These are phyloP conservation scores for Brachynemurus nebulosus DNA, from an alignment of 2,888 invertebrate species.

Conservation along the genomic window DNA sequence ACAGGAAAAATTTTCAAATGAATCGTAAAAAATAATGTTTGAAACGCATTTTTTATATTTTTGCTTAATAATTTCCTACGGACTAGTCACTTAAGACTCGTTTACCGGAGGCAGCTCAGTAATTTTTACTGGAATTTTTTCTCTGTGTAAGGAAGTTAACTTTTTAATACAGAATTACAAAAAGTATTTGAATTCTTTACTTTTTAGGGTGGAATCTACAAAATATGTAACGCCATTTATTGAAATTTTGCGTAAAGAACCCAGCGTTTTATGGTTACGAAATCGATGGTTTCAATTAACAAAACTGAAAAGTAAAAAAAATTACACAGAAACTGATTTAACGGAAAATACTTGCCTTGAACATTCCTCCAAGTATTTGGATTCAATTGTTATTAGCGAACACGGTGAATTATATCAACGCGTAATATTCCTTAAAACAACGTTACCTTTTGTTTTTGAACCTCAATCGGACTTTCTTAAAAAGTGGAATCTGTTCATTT, in stretches of 20 bases:
- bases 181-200: too few species aligned
- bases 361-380: slow-evolving; percentile 18
- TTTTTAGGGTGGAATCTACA: background rate
- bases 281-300: background rate
- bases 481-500: slow-evolving; percentile 26
- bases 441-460: slow-evolving; percentile 37
- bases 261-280: background rate
- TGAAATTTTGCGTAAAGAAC: background rate
- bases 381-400: slow-evolving; percentile 19
- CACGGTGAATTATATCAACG: slow-evolving; percentile 20
- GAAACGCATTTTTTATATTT: too few species aligned
- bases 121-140: too few species aligned
- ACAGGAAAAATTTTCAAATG: too few species aligned
- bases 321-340: background rate
- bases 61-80: too few species aligned
- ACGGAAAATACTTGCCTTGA: background rate
- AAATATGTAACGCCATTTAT: background rate
- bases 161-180: too few species aligned
- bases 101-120: too few species aligned
- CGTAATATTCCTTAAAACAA: slow-evolving; percentile 30
- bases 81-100: too few species aligned
- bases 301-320: background rate
- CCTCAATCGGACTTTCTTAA: slow-evolving; percentile 33
- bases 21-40: too few species aligned
- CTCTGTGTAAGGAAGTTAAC: too few species aligned